phyloP scores from a whole-genome alignment of 2,113 vertebrate species.

The Apistogramma diplotaenia region DNA sequence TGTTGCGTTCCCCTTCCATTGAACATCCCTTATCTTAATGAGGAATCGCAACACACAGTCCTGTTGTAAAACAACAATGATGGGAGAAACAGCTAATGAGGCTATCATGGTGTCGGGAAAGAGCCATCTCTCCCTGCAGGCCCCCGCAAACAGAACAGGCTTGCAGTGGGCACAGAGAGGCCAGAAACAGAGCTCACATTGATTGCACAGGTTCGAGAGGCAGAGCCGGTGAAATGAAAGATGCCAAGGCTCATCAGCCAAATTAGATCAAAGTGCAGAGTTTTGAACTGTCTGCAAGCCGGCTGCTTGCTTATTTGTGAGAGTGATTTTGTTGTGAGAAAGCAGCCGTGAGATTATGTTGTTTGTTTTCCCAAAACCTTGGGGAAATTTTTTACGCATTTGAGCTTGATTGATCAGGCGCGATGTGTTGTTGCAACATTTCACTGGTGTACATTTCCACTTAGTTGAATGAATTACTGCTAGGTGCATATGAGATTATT shows the following conservation, averaged over 20 bases:
- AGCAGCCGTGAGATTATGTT: conserved; percentile 64
- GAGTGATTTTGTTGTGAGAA: conserved; percentile 60
- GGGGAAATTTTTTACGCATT: conserved; percentile 71
- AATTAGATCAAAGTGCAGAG: conserved; percentile 68
- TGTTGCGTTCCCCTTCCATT: conserved; percentile 66
- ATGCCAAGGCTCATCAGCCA: conserved; percentile 72
- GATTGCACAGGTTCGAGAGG: conserved; percentile 71
- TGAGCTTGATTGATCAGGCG: conserved; percentile 74
- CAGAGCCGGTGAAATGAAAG: conserved; percentile 67
- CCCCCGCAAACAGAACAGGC: conserved; percentile 65
- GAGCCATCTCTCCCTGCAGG: conserved; percentile 75
- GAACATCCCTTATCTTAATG: conserved; percentile 83
- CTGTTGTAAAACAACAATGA: conserved; percentile 85
- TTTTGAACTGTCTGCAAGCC: conserved; percentile 53
- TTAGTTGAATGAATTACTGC: conserved; percentile 64
- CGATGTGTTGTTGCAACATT: conserved; percentile 64
- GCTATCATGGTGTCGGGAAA: conserved; percentile 80
- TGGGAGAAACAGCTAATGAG: conserved; percentile 83
- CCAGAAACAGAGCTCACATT: conserved; percentile 72
- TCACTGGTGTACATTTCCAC: conserved; percentile 61
- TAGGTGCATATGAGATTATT: conserved; percentile 62
- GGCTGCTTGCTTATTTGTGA: conserved; percentile 53
- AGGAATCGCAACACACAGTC: conserved; percentile 82
- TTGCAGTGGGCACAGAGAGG: conserved; percentile 49
- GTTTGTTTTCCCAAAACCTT: conserved; percentile 72